phyloP scores from a whole-genome alignment of 2,113 vertebrate genomes.

The Leucoraja erinaceus region DNA sequence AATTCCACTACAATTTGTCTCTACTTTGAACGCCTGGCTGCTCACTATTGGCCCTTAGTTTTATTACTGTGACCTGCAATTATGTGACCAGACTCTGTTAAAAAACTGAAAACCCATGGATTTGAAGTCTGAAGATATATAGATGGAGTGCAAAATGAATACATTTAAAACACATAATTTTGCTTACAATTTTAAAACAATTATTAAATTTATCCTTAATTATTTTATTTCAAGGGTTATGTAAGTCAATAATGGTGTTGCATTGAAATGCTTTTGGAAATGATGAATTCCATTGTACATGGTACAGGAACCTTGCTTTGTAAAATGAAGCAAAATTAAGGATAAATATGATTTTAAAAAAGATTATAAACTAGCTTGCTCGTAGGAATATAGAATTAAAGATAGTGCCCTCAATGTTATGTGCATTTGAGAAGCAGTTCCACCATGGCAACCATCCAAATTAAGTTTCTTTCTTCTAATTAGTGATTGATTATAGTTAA shows the following conservation, averaged over 20 bases:
- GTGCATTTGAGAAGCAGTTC: background rate
- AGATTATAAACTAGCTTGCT: background rate
- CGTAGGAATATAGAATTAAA: background rate
- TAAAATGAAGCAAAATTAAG: background rate
- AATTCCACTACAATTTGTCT: too few species aligned
- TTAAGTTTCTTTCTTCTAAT: background rate
- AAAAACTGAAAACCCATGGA: background rate
- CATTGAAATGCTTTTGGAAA: background rate
- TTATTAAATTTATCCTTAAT: background rate
- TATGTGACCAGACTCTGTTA: background rate
- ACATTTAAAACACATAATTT: background rate
- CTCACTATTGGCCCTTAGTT: background rate
- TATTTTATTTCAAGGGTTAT: background rate
- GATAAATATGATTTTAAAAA: conserved; percentile 1
- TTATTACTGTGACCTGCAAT: background rate
- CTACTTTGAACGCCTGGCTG: background rate
- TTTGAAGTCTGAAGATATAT: background rate
- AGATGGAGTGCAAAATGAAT: background rate
- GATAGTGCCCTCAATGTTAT: background rate
- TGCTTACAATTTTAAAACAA: background rate
- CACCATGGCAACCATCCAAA: background rate
- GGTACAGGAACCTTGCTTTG: background rate
- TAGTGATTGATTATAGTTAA: background rate
- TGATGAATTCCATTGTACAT: background rate
- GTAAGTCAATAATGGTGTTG: background rate